Conservation (phyloP, 1,140 invertebrate species). For the Glossosoma conforme region DNA sequence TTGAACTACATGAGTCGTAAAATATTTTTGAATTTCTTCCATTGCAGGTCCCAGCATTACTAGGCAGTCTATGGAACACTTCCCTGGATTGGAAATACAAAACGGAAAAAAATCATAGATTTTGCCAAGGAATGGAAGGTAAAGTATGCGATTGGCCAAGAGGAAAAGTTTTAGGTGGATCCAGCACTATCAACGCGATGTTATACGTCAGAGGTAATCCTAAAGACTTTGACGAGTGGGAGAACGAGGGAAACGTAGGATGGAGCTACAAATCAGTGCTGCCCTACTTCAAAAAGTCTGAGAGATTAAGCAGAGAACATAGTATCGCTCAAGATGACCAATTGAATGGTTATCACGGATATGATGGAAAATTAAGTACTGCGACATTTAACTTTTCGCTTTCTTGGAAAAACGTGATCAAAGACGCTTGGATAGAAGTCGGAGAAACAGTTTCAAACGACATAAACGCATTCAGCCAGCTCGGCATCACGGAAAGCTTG, state of each 20-base stretch:
- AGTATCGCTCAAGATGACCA: slow-evolving; percentile 37
- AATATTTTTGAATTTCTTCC: no score
- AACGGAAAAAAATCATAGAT: slow-evolving; percentile 52
- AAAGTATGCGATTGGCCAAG: slow-evolving; percentile 60
- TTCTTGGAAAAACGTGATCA: slow-evolving; percentile 37
- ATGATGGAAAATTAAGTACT: slow-evolving; percentile 39
- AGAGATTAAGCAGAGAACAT: slow-evolving; percentile 36
- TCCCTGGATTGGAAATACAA: slow-evolving; percentile 63
- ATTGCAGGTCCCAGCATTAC: slow-evolving; percentile 50
- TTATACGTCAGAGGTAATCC: slow-evolving; percentile 68
- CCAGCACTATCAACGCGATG: slow-evolving; percentile 77
- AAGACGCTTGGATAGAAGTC: slow-evolving; percentile 46
- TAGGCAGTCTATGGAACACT: slow-evolving; percentile 46
- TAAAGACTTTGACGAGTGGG: slow-evolving; percentile 62
- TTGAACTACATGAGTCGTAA: no score
- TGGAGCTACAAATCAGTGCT: slow-evolving; percentile 63
- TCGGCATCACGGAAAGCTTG: slow-evolving; percentile 49
- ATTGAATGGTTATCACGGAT: slow-evolving; percentile 37
- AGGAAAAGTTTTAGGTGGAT: slow-evolving; percentile 71
- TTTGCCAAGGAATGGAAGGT: slow-evolving; percentile 50
- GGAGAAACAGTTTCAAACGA: slow-evolving; percentile 45
- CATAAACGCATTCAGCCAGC: slow-evolving; percentile 46
- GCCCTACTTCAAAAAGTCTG: slow-evolving; percentile 54
- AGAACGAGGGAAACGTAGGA: slow-evolving; percentile 46
- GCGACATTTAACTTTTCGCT: slow-evolving; percentile 34